These are phyloP conservation scores for Oikopleura albicans DNA, from an alignment of 23 tunicate genomes.

Conservation along the genomic window DNA sequence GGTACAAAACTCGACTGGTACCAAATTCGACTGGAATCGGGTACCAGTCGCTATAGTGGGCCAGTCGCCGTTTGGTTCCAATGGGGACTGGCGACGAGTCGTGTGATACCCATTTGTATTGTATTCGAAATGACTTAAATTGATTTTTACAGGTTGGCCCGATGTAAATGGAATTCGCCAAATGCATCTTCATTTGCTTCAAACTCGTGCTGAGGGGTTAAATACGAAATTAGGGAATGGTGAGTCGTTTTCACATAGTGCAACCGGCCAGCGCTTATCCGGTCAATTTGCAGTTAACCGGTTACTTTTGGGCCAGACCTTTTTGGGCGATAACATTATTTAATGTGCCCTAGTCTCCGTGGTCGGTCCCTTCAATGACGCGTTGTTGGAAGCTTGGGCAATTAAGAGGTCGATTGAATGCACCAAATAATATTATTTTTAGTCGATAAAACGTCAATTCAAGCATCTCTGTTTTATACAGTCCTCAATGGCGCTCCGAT, in stretches of 20 bases:
- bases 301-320: too few species aligned
- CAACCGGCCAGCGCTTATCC: too few species aligned
- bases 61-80: too few species aligned
- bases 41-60: too few species aligned
- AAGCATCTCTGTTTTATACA: not conserved
- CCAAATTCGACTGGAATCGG: too few species aligned
- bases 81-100: too few species aligned
- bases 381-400: not conserved
- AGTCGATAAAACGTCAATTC: not conserved
- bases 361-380: not conserved
- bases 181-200: not conserved
- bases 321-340: too few species aligned
- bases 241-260: not conserved
- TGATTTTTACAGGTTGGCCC: not conserved
- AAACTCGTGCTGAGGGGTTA: not conserved
- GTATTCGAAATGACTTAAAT: too few species aligned
- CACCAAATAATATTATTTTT: not conserved
- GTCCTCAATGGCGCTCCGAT: not conserved
- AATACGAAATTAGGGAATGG: not conserved
- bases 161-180: not conserved
- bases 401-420: not conserved
- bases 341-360: not conserved
- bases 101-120: too few species aligned
- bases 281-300: too few species aligned
- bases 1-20: too few species aligned